These are phyloP conservation scores for Cantharis rustica DNA, from an alignment of 2,888 invertebrate species.

Conservation along the genomic window DNA sequence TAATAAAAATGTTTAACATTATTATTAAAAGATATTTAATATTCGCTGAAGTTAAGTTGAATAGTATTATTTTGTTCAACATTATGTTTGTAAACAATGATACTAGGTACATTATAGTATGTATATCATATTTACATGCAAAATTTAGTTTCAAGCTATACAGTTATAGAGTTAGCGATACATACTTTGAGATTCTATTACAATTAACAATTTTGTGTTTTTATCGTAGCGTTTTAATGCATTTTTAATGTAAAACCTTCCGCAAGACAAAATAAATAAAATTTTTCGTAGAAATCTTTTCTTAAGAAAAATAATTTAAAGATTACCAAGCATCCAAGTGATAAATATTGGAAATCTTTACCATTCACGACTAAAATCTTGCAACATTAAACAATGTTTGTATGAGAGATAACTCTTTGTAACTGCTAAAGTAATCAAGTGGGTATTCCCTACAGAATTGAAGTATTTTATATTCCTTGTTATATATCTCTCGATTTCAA, in stretches of 20 bases:
- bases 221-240: background rate
- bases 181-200: background rate
- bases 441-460: background rate
- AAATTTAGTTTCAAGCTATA: no score
- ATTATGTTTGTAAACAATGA: no score
- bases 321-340: background rate
- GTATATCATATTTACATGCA: no score
- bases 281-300: background rate
- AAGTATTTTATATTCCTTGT: background rate
- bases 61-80: no score
- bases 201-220: background rate
- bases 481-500: background rate
- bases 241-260: background rate
- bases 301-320: background rate
- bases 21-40: no score
- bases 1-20: no score
- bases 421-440: background rate
- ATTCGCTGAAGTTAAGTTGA: no score
- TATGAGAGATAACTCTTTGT: background rate
- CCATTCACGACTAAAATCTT: background rate
- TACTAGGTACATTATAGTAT: no score
- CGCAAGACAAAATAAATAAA: background rate
- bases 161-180: no score
- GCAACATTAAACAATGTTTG: background rate
- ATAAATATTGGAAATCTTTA: background rate